phyloP scores from a whole-genome alignment of 2,797 vertebrate species.

The Sebastes steindachneri region DNA sequence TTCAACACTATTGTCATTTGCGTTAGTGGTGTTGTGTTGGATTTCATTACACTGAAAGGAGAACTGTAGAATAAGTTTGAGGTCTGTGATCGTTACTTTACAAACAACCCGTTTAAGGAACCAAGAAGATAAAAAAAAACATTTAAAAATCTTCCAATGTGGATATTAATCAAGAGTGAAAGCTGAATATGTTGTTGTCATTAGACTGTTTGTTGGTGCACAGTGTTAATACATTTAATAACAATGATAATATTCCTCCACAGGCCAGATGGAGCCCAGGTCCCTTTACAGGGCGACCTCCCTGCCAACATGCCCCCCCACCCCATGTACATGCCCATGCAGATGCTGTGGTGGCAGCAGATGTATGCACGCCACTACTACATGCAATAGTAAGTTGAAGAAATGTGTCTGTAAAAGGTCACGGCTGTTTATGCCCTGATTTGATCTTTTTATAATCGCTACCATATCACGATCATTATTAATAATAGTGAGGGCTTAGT shows the following conservation, averaged over 20 bases:
- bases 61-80: not conserved
- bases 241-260: not conserved
- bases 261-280: conserved; percentile 86
- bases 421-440: not conserved
- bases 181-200: not conserved
- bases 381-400: conserved; percentile 95
- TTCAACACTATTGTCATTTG: too few species aligned
- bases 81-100: not conserved
- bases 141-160: not conserved
- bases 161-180: not conserved
- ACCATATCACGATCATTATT: not conserved
- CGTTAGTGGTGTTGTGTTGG: not conserved
- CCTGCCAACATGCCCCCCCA: conserved; percentile 86
- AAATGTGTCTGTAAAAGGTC: not conserved
- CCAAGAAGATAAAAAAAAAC: not conserved
- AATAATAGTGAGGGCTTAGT: not conserved
- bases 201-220: not conserved
- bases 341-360: conserved; percentile 98
- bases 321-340: conserved; percentile 90
- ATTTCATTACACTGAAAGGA: not conserved
- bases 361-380: conserved; percentile 97
- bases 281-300: conserved; percentile 82
- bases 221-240: not conserved
- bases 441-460: not conserved
- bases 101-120: not conserved